These are phyloP conservation scores for Liodrosophila aerea DNA, from an alignment of 2,888 invertebrate species.

Conservation along the genomic window DNA sequence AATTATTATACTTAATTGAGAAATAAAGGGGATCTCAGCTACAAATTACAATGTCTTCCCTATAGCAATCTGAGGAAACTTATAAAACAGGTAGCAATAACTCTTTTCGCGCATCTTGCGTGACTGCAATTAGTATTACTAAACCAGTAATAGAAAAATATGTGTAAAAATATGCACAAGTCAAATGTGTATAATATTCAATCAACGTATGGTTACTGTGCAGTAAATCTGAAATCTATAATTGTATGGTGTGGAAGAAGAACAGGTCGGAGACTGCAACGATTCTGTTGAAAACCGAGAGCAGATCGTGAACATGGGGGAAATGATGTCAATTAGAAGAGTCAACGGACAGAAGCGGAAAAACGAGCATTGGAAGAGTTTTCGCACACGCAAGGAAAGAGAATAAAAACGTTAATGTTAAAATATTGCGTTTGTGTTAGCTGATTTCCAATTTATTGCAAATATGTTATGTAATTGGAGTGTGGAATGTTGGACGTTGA, in stretches of 20 bases:
- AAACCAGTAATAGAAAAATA: conserved; percentile 30
- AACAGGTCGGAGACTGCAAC: conserved; percentile 8
- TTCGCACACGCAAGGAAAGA: neutral
- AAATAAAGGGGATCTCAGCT: too few species aligned
- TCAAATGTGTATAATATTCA: conserved; percentile 29
- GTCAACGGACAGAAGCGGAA: conserved; percentile 33
- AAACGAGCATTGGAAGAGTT: conserved; percentile 5
- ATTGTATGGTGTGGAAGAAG: conserved; percentile 16
- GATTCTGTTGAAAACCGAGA: conserved; percentile 30
- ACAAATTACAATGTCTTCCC: too few species aligned
- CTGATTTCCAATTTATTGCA: conserved; percentile 27
- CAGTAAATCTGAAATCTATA: conserved; percentile 30
- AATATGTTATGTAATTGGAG: conserved; percentile 20
- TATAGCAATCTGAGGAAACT: neutral
- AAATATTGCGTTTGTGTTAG: conserved; percentile 25
- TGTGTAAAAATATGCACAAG: conserved; percentile 34
- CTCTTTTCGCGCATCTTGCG: conserved; percentile 20
- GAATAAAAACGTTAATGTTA: conserved; percentile 20
- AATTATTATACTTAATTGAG: too few species aligned
- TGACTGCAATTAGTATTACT: conserved; percentile 28
- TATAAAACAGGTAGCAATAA: neutral
- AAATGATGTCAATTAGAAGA: conserved; percentile 37
- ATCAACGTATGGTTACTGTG: conserved; percentile 19
- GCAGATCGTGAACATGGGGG: conserved; percentile 23
- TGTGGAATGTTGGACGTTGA: conserved; percentile 20